phyloP scores from a whole-genome alignment of 2,113 vertebrate genomes.

The Pontoporia blainvillei region DNA sequence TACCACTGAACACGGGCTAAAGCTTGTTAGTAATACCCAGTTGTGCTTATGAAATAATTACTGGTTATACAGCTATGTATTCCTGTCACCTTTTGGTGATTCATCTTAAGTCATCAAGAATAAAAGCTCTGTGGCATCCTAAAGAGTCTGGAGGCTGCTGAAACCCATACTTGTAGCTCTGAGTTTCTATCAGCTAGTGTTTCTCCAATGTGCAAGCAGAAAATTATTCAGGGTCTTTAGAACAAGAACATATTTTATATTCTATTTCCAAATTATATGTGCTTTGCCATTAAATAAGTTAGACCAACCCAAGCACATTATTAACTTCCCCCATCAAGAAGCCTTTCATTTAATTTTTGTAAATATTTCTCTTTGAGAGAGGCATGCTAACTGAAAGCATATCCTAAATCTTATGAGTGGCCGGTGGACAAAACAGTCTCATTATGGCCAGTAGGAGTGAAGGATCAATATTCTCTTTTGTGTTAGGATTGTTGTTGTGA shows the following conservation, averaged over 20 bases:
- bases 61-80: conserved; percentile 33
- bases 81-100: conserved; percentile 21
- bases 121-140: conserved; percentile 42
- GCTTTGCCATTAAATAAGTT: conserved; percentile 30
- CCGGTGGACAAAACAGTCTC: neutral
- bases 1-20: neutral
- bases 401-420: neutral
- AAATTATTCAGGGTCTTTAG: conserved; percentile 38
- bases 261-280: conserved; percentile 55
- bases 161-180: conserved; percentile 54
- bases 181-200: conserved; percentile 44
- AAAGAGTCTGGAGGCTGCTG: conserved; percentile 50
- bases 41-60: conserved; percentile 52
- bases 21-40: neutral
- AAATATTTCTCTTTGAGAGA: conserved; percentile 23
- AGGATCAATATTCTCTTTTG: neutral
- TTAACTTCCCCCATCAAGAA: conserved; percentile 33
- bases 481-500: neutral
- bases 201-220: conserved; percentile 16
- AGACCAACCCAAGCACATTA: neutral
- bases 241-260: conserved; percentile 46
- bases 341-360: conserved; percentile 22
- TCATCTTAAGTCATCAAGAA: conserved; percentile 50
- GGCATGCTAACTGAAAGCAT: neutral
- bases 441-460: neutral